Evolutionary conservation across 2,113 vertebrate species (phyloP).

Genomic region (Casuarius casuarius): DNA sequence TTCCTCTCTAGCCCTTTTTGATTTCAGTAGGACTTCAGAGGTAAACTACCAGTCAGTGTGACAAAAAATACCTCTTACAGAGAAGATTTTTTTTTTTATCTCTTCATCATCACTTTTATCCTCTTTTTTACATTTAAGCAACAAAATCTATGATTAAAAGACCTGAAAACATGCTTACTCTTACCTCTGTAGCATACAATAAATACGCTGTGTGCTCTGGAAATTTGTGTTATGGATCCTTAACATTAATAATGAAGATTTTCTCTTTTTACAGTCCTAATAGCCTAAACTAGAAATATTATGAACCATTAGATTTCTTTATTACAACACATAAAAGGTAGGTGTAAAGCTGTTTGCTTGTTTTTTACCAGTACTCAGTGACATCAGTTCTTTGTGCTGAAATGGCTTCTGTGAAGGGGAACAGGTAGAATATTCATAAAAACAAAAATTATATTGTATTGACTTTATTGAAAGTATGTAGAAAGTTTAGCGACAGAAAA

Average conservation of each 20-base stretch:
- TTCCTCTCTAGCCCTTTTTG: neutral
- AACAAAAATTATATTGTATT: neutral
- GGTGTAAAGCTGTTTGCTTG: neutral
- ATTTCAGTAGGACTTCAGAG: neutral
- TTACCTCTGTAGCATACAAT: neutral
- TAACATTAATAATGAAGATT: neutral
- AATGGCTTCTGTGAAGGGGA: neutral
- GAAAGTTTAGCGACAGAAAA: neutral
- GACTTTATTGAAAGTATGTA: neutral
- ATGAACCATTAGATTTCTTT: neutral
- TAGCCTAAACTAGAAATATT: neutral
- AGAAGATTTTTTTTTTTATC: neutral
- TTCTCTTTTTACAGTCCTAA: neutral
- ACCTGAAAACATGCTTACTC: neutral
- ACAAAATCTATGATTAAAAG: neutral
- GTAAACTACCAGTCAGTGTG: neutral
- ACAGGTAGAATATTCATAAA: neutral
- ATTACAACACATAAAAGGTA: neutral
- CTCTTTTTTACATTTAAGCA: neutral
- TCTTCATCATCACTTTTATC: neutral
- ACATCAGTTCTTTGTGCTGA: neutral
- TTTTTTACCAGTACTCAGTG: neutral
- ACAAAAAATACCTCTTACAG: neutral
- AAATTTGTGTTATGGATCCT: neutral
- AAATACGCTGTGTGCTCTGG: neutral